Base-by-base conservation (phyloP, 2,888 invertebrate species). In the Operophtera brumata region DNA sequence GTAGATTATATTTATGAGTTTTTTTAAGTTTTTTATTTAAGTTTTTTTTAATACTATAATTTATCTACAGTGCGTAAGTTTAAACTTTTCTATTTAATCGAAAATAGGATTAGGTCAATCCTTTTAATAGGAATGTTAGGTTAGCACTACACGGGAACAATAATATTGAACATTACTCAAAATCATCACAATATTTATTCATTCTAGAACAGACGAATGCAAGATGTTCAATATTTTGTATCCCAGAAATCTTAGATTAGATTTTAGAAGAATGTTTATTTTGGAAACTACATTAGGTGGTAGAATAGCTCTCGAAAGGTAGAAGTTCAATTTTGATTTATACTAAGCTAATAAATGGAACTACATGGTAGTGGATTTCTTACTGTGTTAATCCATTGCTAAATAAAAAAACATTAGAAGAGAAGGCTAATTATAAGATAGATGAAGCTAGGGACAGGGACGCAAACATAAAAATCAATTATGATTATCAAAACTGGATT, bases 31-130 rank as follows among this genome's bases (percentile, higher is more conserved):
- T 76, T 76, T 75, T 70, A 73, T 80, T 82, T 78, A 79, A 74
- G 70, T 79, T 82, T 80, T 75, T 70, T 77, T 79, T 75, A 74
- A 84, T 80, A 81, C 85, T 88, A 86, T 75, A 62, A 57, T 80
- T 80, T 83, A 85, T 81, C 89, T 90, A 90, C 86, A 83, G 87
- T 89, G 86, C 87, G 75, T 84, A 85, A 86, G 82, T 86, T 88
- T 84, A 83, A 73, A 77, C 71, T 69, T 79, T 79, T 80, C 84
- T 86, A 86, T 86, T 85, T 84, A 82, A 77, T 84, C 75, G 65
- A 76, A 78, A 84, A 81, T 80, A 77, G 74, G 70, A 80, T 73
- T 69, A 48, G 54, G 68, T 64, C 59, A 80, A 82, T 82, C 84
- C 82, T 74, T 78, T 84, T 80, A 80, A 78, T 79, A 82, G 83